A percentile compares a stretch with the other conserved stretches of the same genome.
phyloP scores from a whole-genome alignment of 2,888 invertebrate genomes.

The Tipula unca region DNA sequence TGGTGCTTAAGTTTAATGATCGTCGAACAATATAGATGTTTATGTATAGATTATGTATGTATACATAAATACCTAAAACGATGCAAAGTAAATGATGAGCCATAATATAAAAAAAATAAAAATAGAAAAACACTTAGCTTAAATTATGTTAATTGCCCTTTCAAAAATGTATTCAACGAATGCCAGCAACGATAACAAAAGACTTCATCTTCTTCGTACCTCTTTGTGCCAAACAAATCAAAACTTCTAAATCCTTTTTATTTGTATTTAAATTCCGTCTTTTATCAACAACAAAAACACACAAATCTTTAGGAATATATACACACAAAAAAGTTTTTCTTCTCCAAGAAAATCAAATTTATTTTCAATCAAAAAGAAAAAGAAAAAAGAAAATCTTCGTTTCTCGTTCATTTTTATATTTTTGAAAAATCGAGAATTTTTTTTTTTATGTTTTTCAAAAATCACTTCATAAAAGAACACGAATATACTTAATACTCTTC shows the following conservation, averaged over 20 bases:
- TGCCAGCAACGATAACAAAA: background rate
- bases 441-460: background rate
- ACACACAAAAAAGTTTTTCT: background rate
- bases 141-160: constrained; percentile 14
- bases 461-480: constrained; percentile 1
- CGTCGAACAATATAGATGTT: background rate
- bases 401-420: background rate
- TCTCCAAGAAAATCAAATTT: background rate
- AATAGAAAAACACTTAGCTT: constrained; percentile 1
- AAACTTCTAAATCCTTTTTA: constrained; percentile 14
- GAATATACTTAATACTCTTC: background rate
- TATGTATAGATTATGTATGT: too few species aligned
- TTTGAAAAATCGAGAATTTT: background rate
- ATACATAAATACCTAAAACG: background rate
- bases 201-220: background rate
- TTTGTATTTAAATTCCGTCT: background rate
- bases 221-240: constrained; percentile 14
- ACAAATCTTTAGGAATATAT: background rate
- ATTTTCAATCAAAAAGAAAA: background rate
- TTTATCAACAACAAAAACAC: constrained; percentile 14
- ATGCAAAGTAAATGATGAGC: background rate
- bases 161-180: background rate
- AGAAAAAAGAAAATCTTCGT: background rate
- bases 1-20: background rate
- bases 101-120: background rate